Evolutionary conservation across 2,797 vertebrate species (phyloP).

Genomic region (Borostomias antarcticus): DNA sequence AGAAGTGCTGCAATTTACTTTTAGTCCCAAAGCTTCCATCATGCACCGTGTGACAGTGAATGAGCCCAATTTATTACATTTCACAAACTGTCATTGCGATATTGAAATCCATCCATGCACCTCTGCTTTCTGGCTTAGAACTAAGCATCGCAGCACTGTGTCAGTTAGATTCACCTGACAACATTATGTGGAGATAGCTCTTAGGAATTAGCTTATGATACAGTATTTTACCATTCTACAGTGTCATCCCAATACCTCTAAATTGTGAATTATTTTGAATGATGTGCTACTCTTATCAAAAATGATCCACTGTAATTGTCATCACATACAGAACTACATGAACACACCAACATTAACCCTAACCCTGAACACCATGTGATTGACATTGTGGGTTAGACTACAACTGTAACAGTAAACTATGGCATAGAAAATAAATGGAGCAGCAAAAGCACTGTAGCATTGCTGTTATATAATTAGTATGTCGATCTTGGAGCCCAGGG

Average conservation of each 20-base stretch:
- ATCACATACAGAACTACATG: not conserved
- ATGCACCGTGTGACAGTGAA: slow-evolving; percentile 38
- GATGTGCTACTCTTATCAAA: not conserved
- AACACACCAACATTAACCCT: too few species aligned
- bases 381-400: not conserved
- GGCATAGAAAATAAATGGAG: slow-evolving; percentile 72
- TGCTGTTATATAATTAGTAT: slow-evolving; percentile 70
- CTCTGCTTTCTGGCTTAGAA: not conserved
- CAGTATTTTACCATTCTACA: too few species aligned
- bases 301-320: not conserved
- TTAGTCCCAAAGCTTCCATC: slow-evolving; percentile 36
- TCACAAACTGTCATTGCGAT: slow-evolving; percentile 21
- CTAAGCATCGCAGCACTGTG: not conserved
- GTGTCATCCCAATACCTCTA: too few species aligned
- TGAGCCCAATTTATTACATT: slow-evolving; percentile 53
- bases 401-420: slow-evolving; percentile 46
- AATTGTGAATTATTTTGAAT: not conserved
- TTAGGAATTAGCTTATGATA: too few species aligned
- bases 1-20: slow-evolving; percentile 52
- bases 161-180: not conserved
- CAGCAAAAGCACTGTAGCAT: slow-evolving; percentile 53
- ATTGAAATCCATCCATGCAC: slow-evolving; percentile 21
- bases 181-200: not conserved
- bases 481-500: slow-evolving; percentile 59
- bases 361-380: not conserved